Percentiles rank a stretch among this genome's conserved stretches.
Conservation (phyloP, 2,113 vertebrate genomes). For the Pelmatolapia mariae region DNA sequence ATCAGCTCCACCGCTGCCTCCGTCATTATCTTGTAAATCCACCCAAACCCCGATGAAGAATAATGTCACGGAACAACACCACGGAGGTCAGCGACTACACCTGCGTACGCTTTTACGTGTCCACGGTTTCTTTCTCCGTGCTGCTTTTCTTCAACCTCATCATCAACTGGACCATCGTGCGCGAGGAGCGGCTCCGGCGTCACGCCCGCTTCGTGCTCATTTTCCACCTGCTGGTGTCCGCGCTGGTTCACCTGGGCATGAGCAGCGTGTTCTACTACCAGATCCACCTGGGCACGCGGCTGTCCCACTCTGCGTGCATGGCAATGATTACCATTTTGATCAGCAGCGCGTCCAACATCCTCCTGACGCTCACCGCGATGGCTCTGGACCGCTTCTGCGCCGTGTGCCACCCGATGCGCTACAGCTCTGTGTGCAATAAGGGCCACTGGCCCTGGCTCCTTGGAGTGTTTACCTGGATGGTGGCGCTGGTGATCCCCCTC, state of each 20-base stretch:
- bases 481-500: slow-evolving; percentile 62
- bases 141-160: slow-evolving; percentile 71
- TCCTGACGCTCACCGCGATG: slow-evolving; percentile 75
- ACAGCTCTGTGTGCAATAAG: slow-evolving; percentile 24
- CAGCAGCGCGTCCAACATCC: slow-evolving; percentile 70
- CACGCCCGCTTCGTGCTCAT: slow-evolving; percentile 73
- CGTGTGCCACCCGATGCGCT: slow-evolving; percentile 72
- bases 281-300: slow-evolving; percentile 14
- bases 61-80: slow-evolving; percentile 33
- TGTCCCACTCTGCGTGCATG: slow-evolving; percentile 11
- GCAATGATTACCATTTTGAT: slow-evolving; percentile 55
- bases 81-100: slow-evolving; percentile 17
- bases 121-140: slow-evolving; percentile 62
- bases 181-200: slow-evolving; percentile 53
- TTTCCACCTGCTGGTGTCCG: slow-evolving; percentile 70
- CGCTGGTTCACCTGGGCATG: slow-evolving; percentile 60
- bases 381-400: slow-evolving; percentile 72
- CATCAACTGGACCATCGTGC: slow-evolving; percentile 70
- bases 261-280: slow-evolving; percentile 69
- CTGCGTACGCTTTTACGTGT: slow-evolving; percentile 62
- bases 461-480: slow-evolving; percentile 59
- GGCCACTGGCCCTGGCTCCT: slow-evolving; percentile 62
- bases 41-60: slow-evolving; percentile 1
- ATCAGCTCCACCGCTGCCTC: not conserved
- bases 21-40: not conserved